Percentiles rank a stretch among this genome's conserved stretches.
These are phyloP conservation scores for Pangasius krempfi DNA, from an alignment of 2,797 vertebrate species.

Conservation along the genomic window DNA sequence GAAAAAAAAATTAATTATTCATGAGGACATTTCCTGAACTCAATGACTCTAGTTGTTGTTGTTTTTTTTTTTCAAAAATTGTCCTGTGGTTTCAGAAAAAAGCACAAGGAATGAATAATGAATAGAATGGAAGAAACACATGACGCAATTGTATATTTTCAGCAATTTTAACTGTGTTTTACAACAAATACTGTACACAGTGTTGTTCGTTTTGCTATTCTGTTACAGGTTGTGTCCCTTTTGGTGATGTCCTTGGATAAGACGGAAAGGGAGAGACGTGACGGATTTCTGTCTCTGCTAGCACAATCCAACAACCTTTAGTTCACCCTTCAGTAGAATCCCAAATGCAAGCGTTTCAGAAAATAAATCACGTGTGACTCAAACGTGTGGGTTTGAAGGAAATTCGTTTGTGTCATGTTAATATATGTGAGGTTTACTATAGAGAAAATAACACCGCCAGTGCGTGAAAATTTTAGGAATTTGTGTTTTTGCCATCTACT, in stretches of 20 bases:
- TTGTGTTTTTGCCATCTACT: background rate
- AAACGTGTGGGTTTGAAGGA: background rate
- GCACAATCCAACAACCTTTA: background rate
- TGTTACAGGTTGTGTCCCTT: slow-evolving; percentile 7
- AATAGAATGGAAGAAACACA: background rate
- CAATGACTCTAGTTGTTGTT: background rate
- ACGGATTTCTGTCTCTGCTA: background rate
- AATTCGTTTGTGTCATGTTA: background rate
- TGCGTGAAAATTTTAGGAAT: background rate
- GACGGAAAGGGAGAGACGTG: background rate
- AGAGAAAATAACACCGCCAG: background rate
- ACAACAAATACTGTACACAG: background rate
- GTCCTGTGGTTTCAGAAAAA: background rate
- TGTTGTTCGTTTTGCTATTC: background rate
- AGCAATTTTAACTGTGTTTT: background rate
- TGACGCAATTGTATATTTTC: background rate
- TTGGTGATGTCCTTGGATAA: background rate
- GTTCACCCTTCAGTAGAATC: background rate
- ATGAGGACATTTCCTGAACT: background rate
- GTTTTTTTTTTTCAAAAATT: background rate
- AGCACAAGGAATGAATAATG: background rate
- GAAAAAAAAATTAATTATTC: background rate
- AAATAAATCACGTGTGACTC: background rate
- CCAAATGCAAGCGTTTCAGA: background rate
- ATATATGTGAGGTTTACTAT: too few species aligned